Conservation (phyloP, 2,113 vertebrate genomes). For the Poeciliopsis turrubarensis region DNA sequence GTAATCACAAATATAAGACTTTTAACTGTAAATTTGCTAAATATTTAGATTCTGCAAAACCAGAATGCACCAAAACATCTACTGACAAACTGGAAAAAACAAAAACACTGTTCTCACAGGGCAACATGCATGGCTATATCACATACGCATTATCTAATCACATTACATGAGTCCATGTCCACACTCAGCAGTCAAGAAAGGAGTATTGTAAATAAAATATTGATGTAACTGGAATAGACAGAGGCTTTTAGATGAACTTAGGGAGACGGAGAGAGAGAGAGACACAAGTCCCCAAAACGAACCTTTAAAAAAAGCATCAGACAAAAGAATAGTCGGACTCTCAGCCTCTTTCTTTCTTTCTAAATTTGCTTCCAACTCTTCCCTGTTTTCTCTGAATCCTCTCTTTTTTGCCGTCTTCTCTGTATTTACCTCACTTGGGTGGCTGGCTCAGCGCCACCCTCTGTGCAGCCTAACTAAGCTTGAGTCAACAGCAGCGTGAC, state of each 20-base stretch:
- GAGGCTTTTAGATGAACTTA: conserved; percentile 24
- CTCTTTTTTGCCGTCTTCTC: not conserved
- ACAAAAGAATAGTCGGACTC: not conserved
- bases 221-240: conserved; percentile 33
- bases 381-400: not conserved
- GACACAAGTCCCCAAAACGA: not conserved
- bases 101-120: too few relatives aligned
- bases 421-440: not conserved
- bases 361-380: not conserved
- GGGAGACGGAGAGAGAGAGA: too few relatives aligned
- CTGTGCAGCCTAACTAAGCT: conserved; percentile 3
- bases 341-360: not conserved
- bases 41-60: not conserved
- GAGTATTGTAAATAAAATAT: conserved; percentile 49
- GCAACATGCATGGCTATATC: not conserved
- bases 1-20: not conserved
- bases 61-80: too few relatives aligned
- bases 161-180: not conserved
- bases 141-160: conserved; percentile 6
- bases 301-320: not conserved
- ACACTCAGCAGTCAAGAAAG: conserved; percentile 17
- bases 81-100: too few relatives aligned
- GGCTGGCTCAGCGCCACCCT: not conserved
- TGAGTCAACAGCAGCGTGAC: conserved; percentile 30
- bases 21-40: not conserved